A percentile compares a stretch with the other conserved stretches of the same genome.
phyloP scores from a whole-genome alignment of 2,113 vertebrate species.

The Protobothrops mucrosquamatus region DNA sequence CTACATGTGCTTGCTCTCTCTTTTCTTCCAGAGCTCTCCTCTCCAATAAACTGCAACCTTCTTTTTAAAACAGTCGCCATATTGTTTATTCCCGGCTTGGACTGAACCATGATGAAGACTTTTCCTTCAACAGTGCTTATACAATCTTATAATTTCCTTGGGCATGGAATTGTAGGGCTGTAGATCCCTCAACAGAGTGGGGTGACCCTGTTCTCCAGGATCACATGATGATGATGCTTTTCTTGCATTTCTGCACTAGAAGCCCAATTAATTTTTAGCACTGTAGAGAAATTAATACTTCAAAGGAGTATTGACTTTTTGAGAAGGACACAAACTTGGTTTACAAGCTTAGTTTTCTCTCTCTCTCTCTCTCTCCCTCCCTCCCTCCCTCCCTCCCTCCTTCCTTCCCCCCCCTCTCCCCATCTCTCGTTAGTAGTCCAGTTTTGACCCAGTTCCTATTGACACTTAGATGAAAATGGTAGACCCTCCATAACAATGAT shows the following conservation, averaged over 20 bases:
- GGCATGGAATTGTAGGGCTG: neutral
- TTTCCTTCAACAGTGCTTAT: neutral
- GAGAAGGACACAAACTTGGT: neutral
- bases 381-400: no score
- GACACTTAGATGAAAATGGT: no score
- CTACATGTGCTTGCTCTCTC: no score
- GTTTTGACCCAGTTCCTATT: no score
- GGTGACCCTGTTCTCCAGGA: neutral
- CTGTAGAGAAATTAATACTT: neutral
- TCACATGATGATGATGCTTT: neutral
- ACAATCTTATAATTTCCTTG: neutral
- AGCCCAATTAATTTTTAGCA: neutral
- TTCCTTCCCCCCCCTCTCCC: no score
- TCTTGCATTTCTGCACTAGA: neutral
- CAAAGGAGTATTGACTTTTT: neutral
- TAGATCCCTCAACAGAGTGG: neutral
- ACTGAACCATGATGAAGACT: no score
- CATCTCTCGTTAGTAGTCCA: no score
- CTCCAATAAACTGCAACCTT: no score
- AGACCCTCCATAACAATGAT: neutral
- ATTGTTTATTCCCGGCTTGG: no score
- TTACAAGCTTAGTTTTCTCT: neutral
- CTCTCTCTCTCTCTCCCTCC: neutral
- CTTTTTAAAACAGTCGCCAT: no score
- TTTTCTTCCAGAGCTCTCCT: no score